A percentile compares a stretch with the other conserved stretches of the same genome.
phyloP scores from a whole-genome alignment of 2,888 invertebrate species.

The Polymixis flavicincta region DNA sequence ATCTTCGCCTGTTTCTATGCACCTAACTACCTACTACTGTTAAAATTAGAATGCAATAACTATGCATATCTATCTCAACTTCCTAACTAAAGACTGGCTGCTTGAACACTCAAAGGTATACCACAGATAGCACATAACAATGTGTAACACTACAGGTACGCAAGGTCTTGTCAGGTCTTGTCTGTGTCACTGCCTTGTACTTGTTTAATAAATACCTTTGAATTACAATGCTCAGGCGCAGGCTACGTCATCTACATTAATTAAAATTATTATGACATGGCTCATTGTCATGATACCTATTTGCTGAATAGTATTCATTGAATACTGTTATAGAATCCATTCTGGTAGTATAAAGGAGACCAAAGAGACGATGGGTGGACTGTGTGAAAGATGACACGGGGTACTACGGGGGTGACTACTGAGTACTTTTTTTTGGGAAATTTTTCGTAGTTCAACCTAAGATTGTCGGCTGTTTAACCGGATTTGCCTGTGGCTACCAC shows the following conservation, averaged over 20 bases:
- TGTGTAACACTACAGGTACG: background rate
- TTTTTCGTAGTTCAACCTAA: no score
- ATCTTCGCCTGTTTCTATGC: no score
- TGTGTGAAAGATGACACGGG: background rate
- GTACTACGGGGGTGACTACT: no score
- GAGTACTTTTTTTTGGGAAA: no score
- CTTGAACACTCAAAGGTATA: background rate
- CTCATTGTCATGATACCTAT: background rate
- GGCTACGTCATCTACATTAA: slow-evolving; percentile 13
- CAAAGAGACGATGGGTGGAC: background rate
- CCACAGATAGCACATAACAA: background rate
- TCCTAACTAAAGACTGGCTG: background rate
- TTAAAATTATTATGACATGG: slow-evolving; percentile 13
- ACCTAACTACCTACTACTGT: no score
- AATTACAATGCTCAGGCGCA: slow-evolving; percentile 14
- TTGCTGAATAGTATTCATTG: slow-evolving; percentile 2
- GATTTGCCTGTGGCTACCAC: no score
- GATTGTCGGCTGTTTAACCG: no score
- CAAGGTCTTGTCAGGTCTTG: background rate
- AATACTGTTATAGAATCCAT: background rate
- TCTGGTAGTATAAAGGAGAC: background rate
- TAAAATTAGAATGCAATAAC: background rate
- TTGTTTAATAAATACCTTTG: slow-evolving; percentile 8
- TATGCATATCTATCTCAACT: background rate
- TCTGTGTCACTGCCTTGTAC: slow-evolving; percentile 3